Percentiles rank a stretch among this genome's conserved stretches.
Evolutionary conservation across 2,797 vertebrate species (phyloP).

Genomic region (Cynodonichthys magdalenae): DNA sequence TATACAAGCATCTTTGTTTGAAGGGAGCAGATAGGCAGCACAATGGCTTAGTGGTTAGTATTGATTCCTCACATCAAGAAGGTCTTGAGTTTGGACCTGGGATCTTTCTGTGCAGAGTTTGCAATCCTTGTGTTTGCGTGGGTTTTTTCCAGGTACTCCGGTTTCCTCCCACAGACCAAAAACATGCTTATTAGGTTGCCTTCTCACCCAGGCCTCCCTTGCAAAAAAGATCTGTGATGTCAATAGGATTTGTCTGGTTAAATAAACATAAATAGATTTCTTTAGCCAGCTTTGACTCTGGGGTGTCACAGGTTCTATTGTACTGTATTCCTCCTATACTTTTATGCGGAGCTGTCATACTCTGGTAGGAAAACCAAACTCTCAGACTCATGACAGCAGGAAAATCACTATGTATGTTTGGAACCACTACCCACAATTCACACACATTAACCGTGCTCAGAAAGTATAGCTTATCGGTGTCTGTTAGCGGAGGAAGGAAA

Average conservation of each 20-base stretch:
- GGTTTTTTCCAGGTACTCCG: too few species aligned
- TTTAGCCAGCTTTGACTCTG: not conserved
- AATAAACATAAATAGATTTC: not conserved
- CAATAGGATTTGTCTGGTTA: too few species aligned
- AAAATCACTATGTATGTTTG: constrained; percentile 8
- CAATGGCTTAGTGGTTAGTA: too few species aligned
- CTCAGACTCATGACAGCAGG: constrained; percentile 13
- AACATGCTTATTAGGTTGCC: too few species aligned
- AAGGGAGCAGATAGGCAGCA: not conserved
- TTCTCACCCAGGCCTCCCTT: too few species aligned
- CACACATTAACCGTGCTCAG: constrained; percentile 12
- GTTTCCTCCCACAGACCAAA: too few species aligned
- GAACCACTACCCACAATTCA: not conserved
- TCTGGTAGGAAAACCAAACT: constrained; percentile 18
- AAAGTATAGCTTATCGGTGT: constrained; percentile 43
- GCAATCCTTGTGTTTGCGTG: too few species aligned
- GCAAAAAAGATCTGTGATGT: too few species aligned
- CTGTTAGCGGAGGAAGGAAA: constrained; percentile 58
- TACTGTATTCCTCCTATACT: constrained; percentile 8
- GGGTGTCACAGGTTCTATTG: not conserved
- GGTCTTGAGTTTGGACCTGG: too few species aligned
- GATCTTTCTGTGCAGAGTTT: too few species aligned
- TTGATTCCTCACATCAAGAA: too few species aligned
- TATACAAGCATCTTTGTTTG: not conserved
- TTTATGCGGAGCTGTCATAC: constrained; percentile 11